Conservation (phyloP, 2,113 vertebrate species). For the Urocolius indicus region DNA sequence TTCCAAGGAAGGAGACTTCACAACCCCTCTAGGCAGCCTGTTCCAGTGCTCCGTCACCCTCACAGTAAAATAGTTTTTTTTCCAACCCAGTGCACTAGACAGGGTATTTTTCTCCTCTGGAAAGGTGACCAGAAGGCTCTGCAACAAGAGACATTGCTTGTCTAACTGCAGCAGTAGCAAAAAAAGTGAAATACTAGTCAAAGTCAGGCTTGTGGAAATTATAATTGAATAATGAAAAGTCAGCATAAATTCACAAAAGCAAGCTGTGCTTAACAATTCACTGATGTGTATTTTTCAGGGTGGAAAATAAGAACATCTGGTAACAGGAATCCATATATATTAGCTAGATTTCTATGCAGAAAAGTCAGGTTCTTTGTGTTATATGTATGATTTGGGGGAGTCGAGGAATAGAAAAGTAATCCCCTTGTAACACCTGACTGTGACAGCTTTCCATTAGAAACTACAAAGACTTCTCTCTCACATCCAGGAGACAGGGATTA, state of each 20-base stretch:
- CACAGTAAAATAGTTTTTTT: background rate
- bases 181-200: background rate
- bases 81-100: background rate
- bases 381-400: background rate
- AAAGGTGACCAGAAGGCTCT: background rate
- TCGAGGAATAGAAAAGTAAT: constrained; percentile 19
- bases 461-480: background rate
- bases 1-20: too few species aligned
- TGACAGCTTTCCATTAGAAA: constrained; percentile 16
- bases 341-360: constrained; percentile 20
- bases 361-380: constrained; percentile 8
- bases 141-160: background rate
- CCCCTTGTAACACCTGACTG: constrained; percentile 2
- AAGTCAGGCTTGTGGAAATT: constrained; percentile 38
- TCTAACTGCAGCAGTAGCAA: constrained; percentile 1
- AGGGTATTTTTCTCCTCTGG: background rate
- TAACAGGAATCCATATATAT: constrained; percentile 18
- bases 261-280: constrained; percentile 16
- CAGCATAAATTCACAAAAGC: constrained; percentile 43
- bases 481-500: background rate
- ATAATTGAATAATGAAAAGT: constrained; percentile 57
- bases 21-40: too few species aligned
- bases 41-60: too few species aligned
- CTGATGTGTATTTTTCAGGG: constrained; percentile 14
- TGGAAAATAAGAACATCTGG: constrained; percentile 26